phyloP scores from a whole-genome alignment of 2,888 invertebrate genomes.

The Nymphalis c-album region DNA sequence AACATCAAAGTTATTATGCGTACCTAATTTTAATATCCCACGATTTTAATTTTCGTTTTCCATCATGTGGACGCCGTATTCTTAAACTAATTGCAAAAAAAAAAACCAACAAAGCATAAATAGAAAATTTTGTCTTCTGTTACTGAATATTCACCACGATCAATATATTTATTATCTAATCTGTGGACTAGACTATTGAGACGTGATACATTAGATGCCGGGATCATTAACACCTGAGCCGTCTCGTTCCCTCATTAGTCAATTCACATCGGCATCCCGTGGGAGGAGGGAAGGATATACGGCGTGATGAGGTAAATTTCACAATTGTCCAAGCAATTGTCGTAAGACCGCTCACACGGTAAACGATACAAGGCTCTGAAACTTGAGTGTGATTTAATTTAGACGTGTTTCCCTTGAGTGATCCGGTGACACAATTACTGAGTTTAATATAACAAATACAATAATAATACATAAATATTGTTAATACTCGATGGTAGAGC shows the following conservation, averaged over 20 bases:
- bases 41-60: too few species aligned
- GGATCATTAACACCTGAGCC: slow-evolving; percentile 17
- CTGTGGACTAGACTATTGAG: not conserved
- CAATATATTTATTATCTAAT: too few species aligned
- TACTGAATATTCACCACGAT: too few species aligned
- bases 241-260: slow-evolving; percentile 12
- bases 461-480: too few species aligned
- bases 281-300: slow-evolving; percentile 67
- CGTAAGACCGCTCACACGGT: slow-evolving; percentile 3
- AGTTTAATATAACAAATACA: not conserved
- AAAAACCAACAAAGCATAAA: too few species aligned
- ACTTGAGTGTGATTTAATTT: slow-evolving; percentile 21
- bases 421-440: slow-evolving; percentile 2
- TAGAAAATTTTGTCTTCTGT: too few species aligned
- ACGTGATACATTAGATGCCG: not conserved
- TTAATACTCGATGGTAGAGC: too few species aligned
- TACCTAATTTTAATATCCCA: too few species aligned
- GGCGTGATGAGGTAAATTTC: slow-evolving; percentile 69
- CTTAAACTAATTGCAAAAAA: too few species aligned
- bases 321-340: slow-evolving; percentile 43
- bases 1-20: too few species aligned
- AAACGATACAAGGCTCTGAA: slow-evolving; percentile 12
- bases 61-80: too few species aligned
- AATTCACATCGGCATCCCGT: slow-evolving; percentile 42
- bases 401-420: slow-evolving; percentile 6